A percentile compares a stretch with the other conserved stretches of the same genome.
phyloP scores from a whole-genome alignment of 2,888 invertebrate species.

The Erpobdella octoculata region DNA sequence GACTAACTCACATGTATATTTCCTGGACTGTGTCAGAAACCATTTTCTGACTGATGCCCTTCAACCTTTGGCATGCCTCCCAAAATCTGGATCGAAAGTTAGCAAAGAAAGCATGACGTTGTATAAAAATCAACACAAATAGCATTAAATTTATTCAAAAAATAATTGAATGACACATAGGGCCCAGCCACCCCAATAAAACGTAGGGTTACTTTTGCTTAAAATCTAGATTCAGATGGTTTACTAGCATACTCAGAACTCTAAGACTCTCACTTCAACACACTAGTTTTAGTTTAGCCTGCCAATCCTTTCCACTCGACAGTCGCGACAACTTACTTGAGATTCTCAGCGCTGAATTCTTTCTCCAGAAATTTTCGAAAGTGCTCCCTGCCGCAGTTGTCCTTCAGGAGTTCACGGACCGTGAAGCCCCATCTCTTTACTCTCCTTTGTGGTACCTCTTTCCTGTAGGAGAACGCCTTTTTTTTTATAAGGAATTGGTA shows the following conservation, averaged over 20 bases:
- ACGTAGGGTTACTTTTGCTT: background rate
- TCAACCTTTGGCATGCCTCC: constrained; percentile 73
- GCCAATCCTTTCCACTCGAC: background rate
- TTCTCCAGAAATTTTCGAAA: constrained; percentile 91
- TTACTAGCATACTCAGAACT: too few relatives aligned
- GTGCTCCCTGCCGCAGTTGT: constrained; percentile 88
- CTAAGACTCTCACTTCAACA: too few relatives aligned
- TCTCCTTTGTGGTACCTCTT: constrained; percentile 67
- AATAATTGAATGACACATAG: background rate
- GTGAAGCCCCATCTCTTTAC: constrained; percentile 96
- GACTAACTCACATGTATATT: constrained; percentile 46
- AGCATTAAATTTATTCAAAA: background rate
- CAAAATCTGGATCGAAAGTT: constrained; percentile 66
- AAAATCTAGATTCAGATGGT: background rate
- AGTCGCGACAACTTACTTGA: constrained; percentile 64
- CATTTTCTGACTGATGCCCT: constrained; percentile 75
- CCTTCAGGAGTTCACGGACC: constrained; percentile 83
- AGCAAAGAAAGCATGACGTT: background rate
- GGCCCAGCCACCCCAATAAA: background rate
- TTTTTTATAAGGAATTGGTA: background rate
- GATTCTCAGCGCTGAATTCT: constrained; percentile 96
- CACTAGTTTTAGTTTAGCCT: too few relatives aligned
- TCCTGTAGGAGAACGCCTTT: constrained; percentile 29
- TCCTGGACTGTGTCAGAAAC: constrained; percentile 49
- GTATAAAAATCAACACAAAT: background rate